Conservation (phyloP, 64 coral and sea anemone species). For the Porites australiensis region DNA sequence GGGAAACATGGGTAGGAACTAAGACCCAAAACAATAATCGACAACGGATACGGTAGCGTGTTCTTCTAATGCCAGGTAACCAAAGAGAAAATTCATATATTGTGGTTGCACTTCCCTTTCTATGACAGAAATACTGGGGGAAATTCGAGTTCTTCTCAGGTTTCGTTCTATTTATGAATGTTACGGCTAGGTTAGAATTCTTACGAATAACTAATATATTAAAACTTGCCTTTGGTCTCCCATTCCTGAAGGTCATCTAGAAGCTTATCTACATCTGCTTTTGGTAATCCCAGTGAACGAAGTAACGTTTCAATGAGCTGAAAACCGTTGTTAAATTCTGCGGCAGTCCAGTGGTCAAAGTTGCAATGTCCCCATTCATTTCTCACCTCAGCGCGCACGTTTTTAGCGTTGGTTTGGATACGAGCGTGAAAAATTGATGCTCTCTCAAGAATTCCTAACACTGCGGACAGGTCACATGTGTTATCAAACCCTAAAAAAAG, state of each 20-base stretch:
- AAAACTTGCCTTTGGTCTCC: constrained; percentile 43
- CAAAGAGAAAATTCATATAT: too few species aligned
- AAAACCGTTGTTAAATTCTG: constrained; percentile 30
- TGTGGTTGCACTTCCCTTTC: too few species aligned
- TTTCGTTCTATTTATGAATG: too few species aligned
- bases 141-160: too few species aligned
- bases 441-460: constrained; percentile 46
- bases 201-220: not conserved
- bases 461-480: constrained; percentile 77
- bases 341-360: constrained; percentile 49
- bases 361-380: constrained; percentile 51
- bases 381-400: constrained; percentile 56
- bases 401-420: constrained; percentile 56
- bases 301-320: constrained; percentile 62
- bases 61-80: too few species aligned
- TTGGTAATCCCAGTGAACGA: constrained; percentile 17
- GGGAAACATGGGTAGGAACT: too few species aligned
- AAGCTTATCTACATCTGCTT: constrained; percentile 11
- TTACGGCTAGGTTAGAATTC: too few species aligned
- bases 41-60: too few species aligned
- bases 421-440: constrained; percentile 17
- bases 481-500: constrained; percentile 64
- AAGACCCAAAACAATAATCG: too few species aligned
- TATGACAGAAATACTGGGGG: too few species aligned
- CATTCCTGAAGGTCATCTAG: constrained; percentile 18